Evolutionary conservation across 2,797 vertebrate genomes (phyloP).

Genomic region (Pteronotus mesoamericanus): DNA sequence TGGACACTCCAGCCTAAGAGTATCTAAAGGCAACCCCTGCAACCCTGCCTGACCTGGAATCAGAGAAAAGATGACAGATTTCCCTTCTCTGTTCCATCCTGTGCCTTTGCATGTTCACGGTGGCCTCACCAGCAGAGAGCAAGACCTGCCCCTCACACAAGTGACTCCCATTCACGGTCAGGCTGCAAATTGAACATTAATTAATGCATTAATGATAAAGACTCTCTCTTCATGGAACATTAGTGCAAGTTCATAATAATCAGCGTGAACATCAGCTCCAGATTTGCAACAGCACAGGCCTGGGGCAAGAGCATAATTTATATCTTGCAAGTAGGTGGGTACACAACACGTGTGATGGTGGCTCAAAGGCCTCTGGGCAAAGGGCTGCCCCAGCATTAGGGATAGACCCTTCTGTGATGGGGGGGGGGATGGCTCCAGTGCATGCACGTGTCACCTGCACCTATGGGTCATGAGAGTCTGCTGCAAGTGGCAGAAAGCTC

Average conservation of each 20-base stretch:
- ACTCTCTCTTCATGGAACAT: constrained; percentile 36
- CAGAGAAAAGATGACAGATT: background rate
- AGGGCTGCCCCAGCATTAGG: rapidly evolving
- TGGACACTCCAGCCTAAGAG: background rate
- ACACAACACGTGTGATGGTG: rapidly evolving
- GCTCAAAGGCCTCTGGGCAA: background rate
- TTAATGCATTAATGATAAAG: background rate
- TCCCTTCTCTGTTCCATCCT: background rate
- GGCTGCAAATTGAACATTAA: background rate
- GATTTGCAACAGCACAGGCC: background rate
- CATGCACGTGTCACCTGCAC: rapidly evolving
- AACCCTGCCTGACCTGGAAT: no score
- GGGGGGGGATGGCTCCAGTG: rapidly evolving
- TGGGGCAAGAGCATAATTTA: background rate
- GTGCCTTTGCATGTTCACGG: rapidly evolving
- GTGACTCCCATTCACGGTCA: background rate
- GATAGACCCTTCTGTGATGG: rapidly evolving
- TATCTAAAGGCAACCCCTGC: background rate
- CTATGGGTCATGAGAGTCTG: background rate
- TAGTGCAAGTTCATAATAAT: background rate
- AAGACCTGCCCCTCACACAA: background rate
- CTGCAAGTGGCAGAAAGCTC: rapidly evolving
- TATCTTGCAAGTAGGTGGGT: background rate
- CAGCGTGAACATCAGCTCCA: background rate
- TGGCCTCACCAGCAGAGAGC: background rate